Percentiles rank a stretch among this genome's conserved stretches.
Evolutionary conservation across 2,888 invertebrate species (phyloP).

Genomic region (Lepidochrysops patricia): DNA sequence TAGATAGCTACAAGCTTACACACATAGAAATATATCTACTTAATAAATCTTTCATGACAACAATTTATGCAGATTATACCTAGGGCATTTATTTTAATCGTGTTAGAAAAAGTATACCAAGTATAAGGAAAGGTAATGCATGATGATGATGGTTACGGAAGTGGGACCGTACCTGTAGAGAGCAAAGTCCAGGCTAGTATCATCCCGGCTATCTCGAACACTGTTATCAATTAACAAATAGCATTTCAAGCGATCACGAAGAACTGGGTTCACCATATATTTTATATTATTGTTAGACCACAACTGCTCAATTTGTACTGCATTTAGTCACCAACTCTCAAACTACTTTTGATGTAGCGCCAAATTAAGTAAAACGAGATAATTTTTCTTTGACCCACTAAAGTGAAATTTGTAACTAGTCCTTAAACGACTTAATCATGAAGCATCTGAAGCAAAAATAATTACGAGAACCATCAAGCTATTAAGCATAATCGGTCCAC

Average conservation of each 20-base stretch:
- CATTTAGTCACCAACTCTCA: not conserved
- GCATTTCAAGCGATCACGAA: conserved; percentile 1
- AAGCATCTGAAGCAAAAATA: not conserved
- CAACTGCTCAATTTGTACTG: no score
- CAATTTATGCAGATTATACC: no score
- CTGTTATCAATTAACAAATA: conserved; percentile 11
- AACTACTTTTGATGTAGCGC: not conserved
- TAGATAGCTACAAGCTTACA: no score
- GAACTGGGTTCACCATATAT: not conserved
- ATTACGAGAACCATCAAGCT: not conserved
- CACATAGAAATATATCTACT: no score
- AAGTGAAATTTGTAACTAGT: not conserved
- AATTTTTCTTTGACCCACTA: not conserved
- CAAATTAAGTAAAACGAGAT: not conserved
- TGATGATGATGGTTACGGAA: not conserved
- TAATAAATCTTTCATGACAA: no score
- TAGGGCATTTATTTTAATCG: no score
- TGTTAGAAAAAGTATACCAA: no score
- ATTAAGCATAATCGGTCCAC: no score
- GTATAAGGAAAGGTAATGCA: not conserved
- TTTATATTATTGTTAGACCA: no score
- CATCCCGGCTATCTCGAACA: not conserved
- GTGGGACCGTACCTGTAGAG: not conserved
- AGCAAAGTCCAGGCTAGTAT: not conserved
- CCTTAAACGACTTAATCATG: not conserved